Evolutionary conservation across 35 echinoderm and acorn worm genomes (phyloP).

Genomic region (Heliocidaris erythrogramma): DNA sequence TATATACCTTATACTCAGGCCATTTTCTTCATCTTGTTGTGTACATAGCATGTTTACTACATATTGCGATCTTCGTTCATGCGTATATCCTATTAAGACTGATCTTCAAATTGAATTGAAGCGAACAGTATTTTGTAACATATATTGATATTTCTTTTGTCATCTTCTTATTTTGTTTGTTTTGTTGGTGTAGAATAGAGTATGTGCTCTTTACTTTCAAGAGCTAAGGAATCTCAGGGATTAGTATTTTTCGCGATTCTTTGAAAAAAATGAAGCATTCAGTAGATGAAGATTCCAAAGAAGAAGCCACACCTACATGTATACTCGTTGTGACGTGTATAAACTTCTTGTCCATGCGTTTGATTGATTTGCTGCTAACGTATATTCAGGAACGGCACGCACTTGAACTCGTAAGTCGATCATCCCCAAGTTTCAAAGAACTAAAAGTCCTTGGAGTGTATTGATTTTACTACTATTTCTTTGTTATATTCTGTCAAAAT

Average conservation of each 20-base stretch:
- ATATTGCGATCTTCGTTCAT: neutral
- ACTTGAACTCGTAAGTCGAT: neutral
- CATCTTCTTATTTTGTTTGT: neutral
- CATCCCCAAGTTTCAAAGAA: neutral
- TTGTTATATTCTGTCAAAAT: neutral
- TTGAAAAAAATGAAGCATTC: neutral
- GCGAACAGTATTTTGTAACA: slow-evolving; percentile 29
- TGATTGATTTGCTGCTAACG: neutral
- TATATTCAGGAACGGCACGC: neutral
- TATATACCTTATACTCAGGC: slow-evolving; percentile 9
- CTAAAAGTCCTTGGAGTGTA: neutral
- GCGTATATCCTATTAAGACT: neutral
- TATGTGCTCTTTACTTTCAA: neutral
- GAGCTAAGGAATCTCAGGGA: neutral
- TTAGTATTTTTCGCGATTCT: neutral
- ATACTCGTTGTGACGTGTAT: neutral
- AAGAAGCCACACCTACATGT: neutral
- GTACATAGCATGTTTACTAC: neutral
- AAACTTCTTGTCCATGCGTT: neutral
- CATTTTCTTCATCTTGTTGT: neutral
- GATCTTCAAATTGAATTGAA: neutral
- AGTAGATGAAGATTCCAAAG: slow-evolving; percentile 2
- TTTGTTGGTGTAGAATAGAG: neutral
- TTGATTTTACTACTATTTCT: neutral
- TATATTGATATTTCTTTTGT: neutral